A percentile compares a stretch with the other conserved stretches of the same genome.
phyloP scores from a whole-genome alignment of 2,888 invertebrate species.

The Heliothis peltigera region DNA sequence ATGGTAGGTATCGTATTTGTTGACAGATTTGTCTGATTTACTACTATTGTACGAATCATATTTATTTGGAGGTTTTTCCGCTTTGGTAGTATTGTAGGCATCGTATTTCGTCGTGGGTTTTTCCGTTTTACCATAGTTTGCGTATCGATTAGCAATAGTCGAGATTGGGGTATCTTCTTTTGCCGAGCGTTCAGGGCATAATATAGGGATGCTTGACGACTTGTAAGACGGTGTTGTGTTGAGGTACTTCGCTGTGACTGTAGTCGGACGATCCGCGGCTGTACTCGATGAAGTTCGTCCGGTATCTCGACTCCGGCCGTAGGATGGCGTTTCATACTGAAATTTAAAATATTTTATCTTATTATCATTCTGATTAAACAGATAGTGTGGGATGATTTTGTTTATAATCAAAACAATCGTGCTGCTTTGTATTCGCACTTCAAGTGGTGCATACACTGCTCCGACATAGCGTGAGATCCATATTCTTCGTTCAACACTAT shows the following conservation, averaged over 20 bases:
- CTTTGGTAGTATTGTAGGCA: slow-evolving; percentile 56
- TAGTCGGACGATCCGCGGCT: slow-evolving; percentile 78
- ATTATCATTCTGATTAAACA: slow-evolving; percentile 5
- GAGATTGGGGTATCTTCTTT: slow-evolving; percentile 84
- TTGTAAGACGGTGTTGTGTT: slow-evolving; percentile 82
- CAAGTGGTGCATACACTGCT: slow-evolving; percentile 9
- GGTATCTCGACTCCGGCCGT: slow-evolving; percentile 79
- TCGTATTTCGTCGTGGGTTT: slow-evolving; percentile 59
- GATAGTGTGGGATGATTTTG: not conserved
- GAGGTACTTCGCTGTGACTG: slow-evolving; percentile 85
- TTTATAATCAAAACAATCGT: slow-evolving; percentile 11
- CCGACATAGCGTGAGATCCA: slow-evolving; percentile 60
- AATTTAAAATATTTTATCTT: slow-evolving; percentile 62
- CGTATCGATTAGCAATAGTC: slow-evolving; percentile 82
- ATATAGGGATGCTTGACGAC: slow-evolving; percentile 86
- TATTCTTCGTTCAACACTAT: slow-evolving; percentile 79
- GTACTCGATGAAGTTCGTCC: slow-evolving; percentile 69
- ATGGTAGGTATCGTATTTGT: slow-evolving; percentile 73
- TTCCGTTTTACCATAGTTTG: slow-evolving; percentile 76
- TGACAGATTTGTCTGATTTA: slow-evolving; percentile 67
- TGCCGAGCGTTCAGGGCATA: slow-evolving; percentile 76
- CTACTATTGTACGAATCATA: slow-evolving; percentile 67
- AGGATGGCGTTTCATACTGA: slow-evolving; percentile 85
- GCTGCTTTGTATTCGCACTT: slow-evolving; percentile 4
- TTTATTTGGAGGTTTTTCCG: slow-evolving; percentile 67